A percentile compares a stretch with the other conserved stretches of the same genome.
Conservation (phyloP, 1,140 invertebrate genomes). For the Dendrolimus punctatus region DNA sequence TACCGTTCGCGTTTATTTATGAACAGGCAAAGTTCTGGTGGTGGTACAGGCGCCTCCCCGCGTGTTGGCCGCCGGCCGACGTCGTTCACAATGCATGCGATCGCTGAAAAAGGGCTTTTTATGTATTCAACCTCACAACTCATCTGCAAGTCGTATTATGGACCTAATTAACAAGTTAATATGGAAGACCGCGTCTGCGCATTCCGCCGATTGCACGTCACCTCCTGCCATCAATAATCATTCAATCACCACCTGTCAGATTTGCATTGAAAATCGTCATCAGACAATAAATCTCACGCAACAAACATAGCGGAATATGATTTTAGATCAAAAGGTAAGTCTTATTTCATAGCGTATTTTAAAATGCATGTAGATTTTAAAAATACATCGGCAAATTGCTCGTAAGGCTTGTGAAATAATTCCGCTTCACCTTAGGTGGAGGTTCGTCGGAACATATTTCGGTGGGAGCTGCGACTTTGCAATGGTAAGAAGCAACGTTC, state of each 20-base stretch:
- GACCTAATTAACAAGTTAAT: conserved; percentile 93
- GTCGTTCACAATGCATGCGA: conserved; percentile 72
- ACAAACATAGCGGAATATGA: too few species aligned
- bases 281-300: too few species aligned
- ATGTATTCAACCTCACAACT: conserved; percentile 74
- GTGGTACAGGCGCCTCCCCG: conserved; percentile 73
- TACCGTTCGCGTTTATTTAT: conserved; percentile 74
- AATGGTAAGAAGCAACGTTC: conserved; percentile 71
- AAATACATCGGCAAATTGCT: too few species aligned
- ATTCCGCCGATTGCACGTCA: conserved; percentile 15
- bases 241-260: too few species aligned
- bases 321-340: too few species aligned
- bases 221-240: too few species aligned
- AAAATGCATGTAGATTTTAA: too few species aligned
- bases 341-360: too few species aligned
- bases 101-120: conserved; percentile 74
- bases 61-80: conserved; percentile 59
- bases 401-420: too few species aligned
- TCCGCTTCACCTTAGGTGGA: too few species aligned
- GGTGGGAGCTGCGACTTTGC: conserved; percentile 58
- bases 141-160: conserved; percentile 92
- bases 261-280: too few species aligned
- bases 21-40: conserved; percentile 74
- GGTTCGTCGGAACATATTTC: conserved; percentile 3
- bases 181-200: conserved; percentile 75